A percentile compares a stretch with the other conserved stretches of the same genome.
These are phyloP conservation scores for Apodemus agrarius DNA, from an alignment of 2,797 vertebrate genomes.

Conservation along the genomic window DNA sequence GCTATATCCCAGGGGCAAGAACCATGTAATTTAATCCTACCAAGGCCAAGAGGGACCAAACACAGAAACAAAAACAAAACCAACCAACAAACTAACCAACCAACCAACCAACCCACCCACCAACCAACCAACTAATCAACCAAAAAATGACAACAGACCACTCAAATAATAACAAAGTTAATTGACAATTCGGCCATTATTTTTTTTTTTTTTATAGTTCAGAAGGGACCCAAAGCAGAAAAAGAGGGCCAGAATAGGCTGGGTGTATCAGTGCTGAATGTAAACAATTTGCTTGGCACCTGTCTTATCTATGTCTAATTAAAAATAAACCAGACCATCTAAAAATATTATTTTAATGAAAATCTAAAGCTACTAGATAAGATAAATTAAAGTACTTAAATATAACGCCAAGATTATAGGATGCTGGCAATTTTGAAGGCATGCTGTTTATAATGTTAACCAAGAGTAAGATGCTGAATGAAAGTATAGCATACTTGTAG, in stretches of 20 bases:
- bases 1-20: neutral
- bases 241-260: neutral
- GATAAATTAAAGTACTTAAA: neutral
- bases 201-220: neutral
- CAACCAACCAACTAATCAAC: neutral
- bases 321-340: neutral
- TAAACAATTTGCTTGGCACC: neutral
- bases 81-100: neutral
- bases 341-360: neutral
- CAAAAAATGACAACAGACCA: neutral
- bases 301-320: neutral
- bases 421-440: neutral
- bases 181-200: neutral
- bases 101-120: neutral
- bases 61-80: neutral
- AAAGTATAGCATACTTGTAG: neutral
- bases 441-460: neutral
- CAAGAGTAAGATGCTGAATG: neutral
- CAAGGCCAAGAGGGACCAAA: neutral
- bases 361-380: neutral
- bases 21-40: neutral
- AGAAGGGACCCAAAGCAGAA: neutral
- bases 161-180: neutral
- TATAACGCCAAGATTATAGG: neutral
- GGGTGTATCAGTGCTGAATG: neutral